Percentiles rank a stretch among this genome's conserved stretches.
Evolutionary conservation across 2,888 invertebrate species (phyloP).

Genomic region (Tinea trinotella): DNA sequence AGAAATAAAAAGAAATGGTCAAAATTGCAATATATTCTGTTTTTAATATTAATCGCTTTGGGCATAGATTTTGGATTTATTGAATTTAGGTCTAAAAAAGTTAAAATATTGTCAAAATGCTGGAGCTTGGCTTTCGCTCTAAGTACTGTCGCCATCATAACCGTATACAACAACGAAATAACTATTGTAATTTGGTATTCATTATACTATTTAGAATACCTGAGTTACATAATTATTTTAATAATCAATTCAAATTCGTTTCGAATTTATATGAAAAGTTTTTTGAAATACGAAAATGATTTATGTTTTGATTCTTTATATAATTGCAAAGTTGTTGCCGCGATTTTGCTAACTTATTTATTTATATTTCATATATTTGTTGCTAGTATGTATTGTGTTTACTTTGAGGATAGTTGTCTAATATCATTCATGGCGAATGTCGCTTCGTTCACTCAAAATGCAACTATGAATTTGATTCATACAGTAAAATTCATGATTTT

Average conservation of each 20-base stretch:
- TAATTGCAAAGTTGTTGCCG: not conserved
- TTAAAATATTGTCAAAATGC: not conserved
- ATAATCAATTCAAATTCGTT: not conserved
- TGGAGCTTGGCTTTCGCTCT: not conserved
- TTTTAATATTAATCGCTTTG: not conserved
- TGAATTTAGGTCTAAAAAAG: not conserved
- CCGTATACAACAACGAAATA: not conserved
- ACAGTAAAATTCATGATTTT: not conserved
- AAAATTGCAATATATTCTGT: not conserved
- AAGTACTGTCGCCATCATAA: not conserved
- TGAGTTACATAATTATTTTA: not conserved
- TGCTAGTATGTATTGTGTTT: not conserved
- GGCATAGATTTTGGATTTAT: not conserved
- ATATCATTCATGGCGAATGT: not conserved
- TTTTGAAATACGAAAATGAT: not conserved
- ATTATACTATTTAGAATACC: not conserved
- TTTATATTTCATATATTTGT: not conserved
- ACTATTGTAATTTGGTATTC: not conserved
- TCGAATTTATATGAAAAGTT: not conserved
- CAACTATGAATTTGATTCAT: not conserved
- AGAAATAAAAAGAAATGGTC: not conserved
- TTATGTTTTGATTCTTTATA: not conserved
- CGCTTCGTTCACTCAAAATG: not conserved
- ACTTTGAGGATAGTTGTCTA: not conserved
- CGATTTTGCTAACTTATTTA: not conserved